Conservation (phyloP, 2,113 vertebrate species). For the Morone chrysops region DNA sequence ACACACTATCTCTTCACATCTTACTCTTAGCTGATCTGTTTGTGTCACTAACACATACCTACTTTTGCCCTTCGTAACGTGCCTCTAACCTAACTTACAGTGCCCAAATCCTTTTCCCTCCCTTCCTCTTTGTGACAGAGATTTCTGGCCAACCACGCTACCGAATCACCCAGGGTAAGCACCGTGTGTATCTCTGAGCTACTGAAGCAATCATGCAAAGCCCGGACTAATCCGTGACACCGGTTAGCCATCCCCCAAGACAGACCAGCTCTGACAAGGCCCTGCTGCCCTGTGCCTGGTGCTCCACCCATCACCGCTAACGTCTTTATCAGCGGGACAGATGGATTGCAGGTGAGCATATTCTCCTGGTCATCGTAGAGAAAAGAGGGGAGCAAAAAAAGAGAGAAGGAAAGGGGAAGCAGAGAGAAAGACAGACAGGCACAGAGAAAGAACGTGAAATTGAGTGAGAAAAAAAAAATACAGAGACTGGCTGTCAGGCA, state of each 20-base stretch:
- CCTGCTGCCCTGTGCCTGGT: constrained; percentile 48
- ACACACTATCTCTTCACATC: background rate
- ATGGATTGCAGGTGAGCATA: constrained; percentile 60
- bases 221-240: constrained; percentile 68
- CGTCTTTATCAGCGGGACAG: constrained; percentile 76
- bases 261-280: constrained; percentile 61
- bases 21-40: background rate
- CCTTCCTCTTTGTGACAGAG: constrained; percentile 26
- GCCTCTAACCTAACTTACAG: constrained; percentile 16
- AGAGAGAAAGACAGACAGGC: constrained; percentile 39
- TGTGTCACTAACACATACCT: background rate
- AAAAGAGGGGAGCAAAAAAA: constrained; percentile 21
- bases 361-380: constrained; percentile 58
- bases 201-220: constrained; percentile 74
- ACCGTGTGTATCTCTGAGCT: constrained; percentile 50
- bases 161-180: constrained; percentile 53
- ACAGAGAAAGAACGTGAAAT: constrained; percentile 26
- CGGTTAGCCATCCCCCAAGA: constrained; percentile 66
- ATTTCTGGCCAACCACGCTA: constrained; percentile 36
- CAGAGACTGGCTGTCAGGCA: constrained; percentile 42
- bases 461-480: constrained; percentile 21
- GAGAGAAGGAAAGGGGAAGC: background rate
- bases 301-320: constrained; percentile 71
- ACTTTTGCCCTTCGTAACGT: background rate
- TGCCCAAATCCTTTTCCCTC: constrained; percentile 44